Evolutionary conservation across 2,888 invertebrate genomes (phyloP), one percentile per base, ranked within the genome.

Genomic region (Hirtodrosophila trivittata): DNA sequence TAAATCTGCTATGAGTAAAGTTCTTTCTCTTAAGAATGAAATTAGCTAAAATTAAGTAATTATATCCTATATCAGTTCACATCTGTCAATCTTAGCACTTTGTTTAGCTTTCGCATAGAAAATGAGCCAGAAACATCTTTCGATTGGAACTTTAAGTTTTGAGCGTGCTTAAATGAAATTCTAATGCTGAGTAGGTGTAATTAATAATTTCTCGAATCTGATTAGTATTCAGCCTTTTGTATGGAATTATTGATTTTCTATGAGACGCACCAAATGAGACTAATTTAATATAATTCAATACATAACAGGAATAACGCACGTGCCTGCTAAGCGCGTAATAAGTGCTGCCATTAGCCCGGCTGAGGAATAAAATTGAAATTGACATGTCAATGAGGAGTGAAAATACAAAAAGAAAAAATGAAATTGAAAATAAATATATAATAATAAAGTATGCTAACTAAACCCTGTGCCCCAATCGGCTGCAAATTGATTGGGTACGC

Each of bases 181-280:
- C 3, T 21, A 21, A 21, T 2, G 18, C 18, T 5, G 2, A 21
- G 18, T 21, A 28, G 7, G 3, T 9, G n/a, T 28, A 9, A 28
- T 28, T 28, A n/a, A 8, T 9, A 28, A 28, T 28, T 8, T 28
- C 28, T 28, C 3, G 5, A 28, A 28, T 28, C 5, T 2, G 2
- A 28, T 63, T 56, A 63, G n/a, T 55, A 49, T 63, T 39, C 46
- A 46, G 56, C 51, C 43, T 50, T 63, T 60, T 54, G 35, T 37
- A 45, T 7, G 9, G 46, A 50, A 28, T 47, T 66, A 63, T 52
- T 54, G 57, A 69, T 52, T 62, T 71, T 51, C 62, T 56, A 67
- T 67, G 55, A 73, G 55, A 63, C 54, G 59, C 59, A 58, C 62
- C 66, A 63, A 72, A 63, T 59, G 55, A 67, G 71, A 72, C 73